Evolutionary conservation across 1,140 invertebrate species (phyloP).

Genomic region (Episyrphus balteatus): DNA sequence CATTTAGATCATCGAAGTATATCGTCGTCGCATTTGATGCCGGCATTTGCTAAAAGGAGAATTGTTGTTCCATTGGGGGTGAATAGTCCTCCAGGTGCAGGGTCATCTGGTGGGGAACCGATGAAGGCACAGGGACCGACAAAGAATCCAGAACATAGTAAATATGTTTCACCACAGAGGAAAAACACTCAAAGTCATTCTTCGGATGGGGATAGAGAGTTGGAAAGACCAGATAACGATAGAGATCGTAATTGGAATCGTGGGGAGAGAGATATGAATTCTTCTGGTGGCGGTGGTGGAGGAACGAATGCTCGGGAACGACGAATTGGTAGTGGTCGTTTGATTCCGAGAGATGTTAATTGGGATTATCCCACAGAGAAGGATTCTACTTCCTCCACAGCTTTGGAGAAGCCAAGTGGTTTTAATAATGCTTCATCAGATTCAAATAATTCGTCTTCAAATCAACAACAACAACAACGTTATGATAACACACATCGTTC

Average conservation of each 20-base stretch:
- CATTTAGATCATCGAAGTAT: conserved; percentile 31
- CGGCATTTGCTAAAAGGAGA: conserved; percentile 29
- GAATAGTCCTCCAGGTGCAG: conserved; percentile 7
- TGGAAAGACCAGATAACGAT: conserved; percentile 4
- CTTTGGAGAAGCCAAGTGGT: not conserved
- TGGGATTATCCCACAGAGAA: conserved; percentile 39
- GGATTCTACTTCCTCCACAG: no score
- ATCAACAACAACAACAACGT: no score
- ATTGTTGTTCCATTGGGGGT: conserved; percentile 6
- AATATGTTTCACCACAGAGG: not conserved
- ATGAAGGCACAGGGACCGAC: not conserved
- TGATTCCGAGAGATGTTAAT: conserved; percentile 48
- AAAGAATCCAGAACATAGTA: conserved; percentile 1
- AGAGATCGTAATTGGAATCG: conserved; percentile 4
- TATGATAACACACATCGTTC: no score
- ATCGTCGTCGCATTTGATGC: conserved; percentile 35
- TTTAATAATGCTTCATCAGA: no score
- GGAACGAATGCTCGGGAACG: conserved; percentile 31
- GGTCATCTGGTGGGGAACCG: not conserved
- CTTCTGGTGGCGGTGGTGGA: conserved; percentile 2
- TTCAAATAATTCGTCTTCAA: no score
- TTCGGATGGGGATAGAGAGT: not conserved
- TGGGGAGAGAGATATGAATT: conserved; percentile 12
- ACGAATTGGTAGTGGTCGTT: conserved; percentile 63
- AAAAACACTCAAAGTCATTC: not conserved